phyloP scores from a whole-genome alignment of 2,113 vertebrate species.

The Tragelaphus scriptus region DNA sequence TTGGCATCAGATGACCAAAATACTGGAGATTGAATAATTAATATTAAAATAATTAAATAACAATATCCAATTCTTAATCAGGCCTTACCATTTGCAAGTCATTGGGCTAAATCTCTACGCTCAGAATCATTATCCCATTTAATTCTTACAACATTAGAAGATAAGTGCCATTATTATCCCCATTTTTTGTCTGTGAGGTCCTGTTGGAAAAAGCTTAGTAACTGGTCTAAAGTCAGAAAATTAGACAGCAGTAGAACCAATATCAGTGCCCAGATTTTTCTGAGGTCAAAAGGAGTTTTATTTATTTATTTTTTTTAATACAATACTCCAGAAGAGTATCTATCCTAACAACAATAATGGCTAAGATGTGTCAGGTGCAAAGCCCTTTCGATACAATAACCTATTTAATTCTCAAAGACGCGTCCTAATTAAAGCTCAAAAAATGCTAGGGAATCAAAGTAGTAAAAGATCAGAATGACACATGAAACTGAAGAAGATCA shows the following conservation, averaged over 20 bases:
- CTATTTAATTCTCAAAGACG: not conserved
- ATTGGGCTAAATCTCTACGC: too few species aligned
- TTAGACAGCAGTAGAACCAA: not conserved
- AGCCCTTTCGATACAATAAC: not conserved
- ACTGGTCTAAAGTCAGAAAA: not conserved
- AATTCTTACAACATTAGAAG: not conserved
- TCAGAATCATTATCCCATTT: not conserved
- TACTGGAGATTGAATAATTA: not conserved
- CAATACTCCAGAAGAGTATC: not conserved
- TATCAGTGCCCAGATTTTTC: not conserved
- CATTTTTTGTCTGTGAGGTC: not conserved
- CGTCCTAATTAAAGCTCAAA: not conserved
- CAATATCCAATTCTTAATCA: not conserved
- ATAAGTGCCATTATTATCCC: not conserved
- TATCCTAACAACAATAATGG: not conserved
- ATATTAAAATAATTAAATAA: not conserved
- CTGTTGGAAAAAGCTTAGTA: not conserved
- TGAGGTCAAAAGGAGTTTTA: not conserved
- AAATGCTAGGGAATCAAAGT: not conserved
- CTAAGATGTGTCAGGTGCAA: not conserved
- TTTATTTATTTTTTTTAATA: not conserved
- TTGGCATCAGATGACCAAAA: not conserved
- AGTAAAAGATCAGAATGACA: not conserved
- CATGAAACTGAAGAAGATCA: not conserved
- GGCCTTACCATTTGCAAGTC: not conserved